Conservation (phyloP, 2,797 vertebrate species). For the Thamnophis elegans region DNA sequence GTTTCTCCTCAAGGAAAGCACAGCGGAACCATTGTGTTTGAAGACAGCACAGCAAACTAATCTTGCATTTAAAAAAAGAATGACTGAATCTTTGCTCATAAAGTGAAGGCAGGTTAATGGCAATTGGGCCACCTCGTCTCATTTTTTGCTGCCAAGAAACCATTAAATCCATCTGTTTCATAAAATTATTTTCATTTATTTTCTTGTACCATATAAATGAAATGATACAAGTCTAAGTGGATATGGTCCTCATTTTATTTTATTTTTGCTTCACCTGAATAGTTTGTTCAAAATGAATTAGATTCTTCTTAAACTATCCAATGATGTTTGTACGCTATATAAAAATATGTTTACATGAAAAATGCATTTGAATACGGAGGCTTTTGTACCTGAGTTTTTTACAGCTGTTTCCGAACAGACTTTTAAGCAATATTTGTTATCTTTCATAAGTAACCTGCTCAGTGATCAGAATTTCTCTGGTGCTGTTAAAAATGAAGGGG, state of each 20-base stretch:
- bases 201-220: conserved; percentile 11
- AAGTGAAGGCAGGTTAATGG: conserved; percentile 53
- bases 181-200: conserved; percentile 20
- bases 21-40: conserved; percentile 43
- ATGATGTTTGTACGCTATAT: conserved; percentile 58
- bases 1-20: conserved; percentile 36
- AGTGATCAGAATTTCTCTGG: conserved; percentile 57
- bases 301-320: conserved; percentile 43
- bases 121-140: conserved; percentile 26
- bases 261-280: conserved; percentile 43
- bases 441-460: conserved; percentile 57
- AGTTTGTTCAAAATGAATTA: conserved; percentile 21
- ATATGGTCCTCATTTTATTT: not conserved
- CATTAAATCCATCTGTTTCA: conserved; percentile 57
- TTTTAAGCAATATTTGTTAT: conserved; percentile 60
- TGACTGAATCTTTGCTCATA: conserved; percentile 53
- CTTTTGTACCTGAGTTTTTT: conserved; percentile 68
- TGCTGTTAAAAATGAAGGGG: conserved; percentile 48
- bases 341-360: conserved; percentile 56
- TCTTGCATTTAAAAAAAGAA: conserved; percentile 16
- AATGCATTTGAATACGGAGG: conserved; percentile 63
- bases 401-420: conserved; percentile 48
- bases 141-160: conserved; percentile 41
- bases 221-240: not conserved
- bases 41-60: conserved; percentile 37